Conservation (phyloP, 2,888 invertebrate genomes). For the Caenorhabditis imperialis region DNA sequence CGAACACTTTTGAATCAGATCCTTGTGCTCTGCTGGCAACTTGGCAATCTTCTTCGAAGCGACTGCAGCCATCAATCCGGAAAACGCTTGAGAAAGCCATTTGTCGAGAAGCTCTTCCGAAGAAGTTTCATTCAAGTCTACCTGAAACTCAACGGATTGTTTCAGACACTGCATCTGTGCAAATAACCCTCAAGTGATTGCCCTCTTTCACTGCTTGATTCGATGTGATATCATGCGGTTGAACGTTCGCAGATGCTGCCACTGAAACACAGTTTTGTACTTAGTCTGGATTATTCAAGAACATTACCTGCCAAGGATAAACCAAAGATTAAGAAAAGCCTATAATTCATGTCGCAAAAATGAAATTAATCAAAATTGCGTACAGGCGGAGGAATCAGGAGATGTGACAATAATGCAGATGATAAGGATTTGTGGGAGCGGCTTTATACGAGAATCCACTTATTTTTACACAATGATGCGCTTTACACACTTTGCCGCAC, state of each 20-base stretch:
- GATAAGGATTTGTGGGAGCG: conserved; percentile 34
- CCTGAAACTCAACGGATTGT: conserved; percentile 23
- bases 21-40: conserved; percentile 35
- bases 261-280: conserved; percentile 1
- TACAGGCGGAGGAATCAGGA: conserved; percentile 11
- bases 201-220: conserved; percentile 50
- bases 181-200: conserved; percentile 44
- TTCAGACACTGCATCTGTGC: background rate
- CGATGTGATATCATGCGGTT: conserved; percentile 26
- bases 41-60: conserved; percentile 61
- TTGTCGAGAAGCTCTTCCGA: conserved; percentile 70
- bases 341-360: conserved; percentile 21
- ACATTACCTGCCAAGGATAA: conserved; percentile 23
- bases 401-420: conserved; percentile 23
- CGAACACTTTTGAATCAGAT: conserved; percentile 63
- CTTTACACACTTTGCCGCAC: conserved; percentile 13
- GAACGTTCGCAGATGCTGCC: conserved; percentile 8
- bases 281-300: background rate
- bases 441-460: conserved; percentile 43
- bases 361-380: conserved; percentile 15
- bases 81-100: conserved; percentile 74
- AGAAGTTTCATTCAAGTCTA: conserved; percentile 65
- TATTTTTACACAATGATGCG: conserved; percentile 44
- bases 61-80: conserved; percentile 73
- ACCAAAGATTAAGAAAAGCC: conserved; percentile 29